Percentiles rank a stretch among this genome's conserved stretches.
These are phyloP conservation scores for Paratrypauchen microcephalus DNA, from an alignment of 2,797 vertebrate species.

Conservation along the genomic window DNA sequence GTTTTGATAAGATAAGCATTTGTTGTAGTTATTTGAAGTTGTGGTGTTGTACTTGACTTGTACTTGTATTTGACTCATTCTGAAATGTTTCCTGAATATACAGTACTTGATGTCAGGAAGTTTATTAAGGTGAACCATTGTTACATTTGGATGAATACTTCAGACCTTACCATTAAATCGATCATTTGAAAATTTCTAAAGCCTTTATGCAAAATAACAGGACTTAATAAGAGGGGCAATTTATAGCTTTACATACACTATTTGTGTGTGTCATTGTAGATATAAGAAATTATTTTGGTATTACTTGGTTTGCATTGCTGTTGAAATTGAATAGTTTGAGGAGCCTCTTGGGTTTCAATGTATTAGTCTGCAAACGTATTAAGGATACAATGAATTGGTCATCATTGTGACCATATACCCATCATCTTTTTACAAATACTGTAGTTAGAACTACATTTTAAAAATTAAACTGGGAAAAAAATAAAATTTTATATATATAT, in stretches of 20 bases:
- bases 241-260: background rate
- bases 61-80: too few species aligned
- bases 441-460: background rate
- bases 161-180: background rate
- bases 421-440: background rate
- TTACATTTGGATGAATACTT: background rate
- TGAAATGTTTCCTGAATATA: background rate
- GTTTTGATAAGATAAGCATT: background rate
- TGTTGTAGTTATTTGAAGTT: background rate
- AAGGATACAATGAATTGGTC: too few species aligned
- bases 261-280: too few species aligned
- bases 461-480: background rate
- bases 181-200: background rate
- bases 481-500: background rate
- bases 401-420: too few species aligned
- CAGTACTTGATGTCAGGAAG: background rate
- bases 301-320: too few species aligned
- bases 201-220: background rate
- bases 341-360: too few species aligned
- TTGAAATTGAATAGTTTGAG: too few species aligned
- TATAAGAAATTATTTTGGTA: background rate
- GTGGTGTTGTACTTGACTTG: constrained; percentile 2
- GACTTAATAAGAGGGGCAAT: background rate
- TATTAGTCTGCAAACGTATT: too few species aligned
- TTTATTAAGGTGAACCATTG: background rate